Percentiles rank a stretch among this genome's conserved stretches.
Evolutionary conservation across 2,797 vertebrate species (phyloP).

Genomic region (Pempheris klunzingeri): DNA sequence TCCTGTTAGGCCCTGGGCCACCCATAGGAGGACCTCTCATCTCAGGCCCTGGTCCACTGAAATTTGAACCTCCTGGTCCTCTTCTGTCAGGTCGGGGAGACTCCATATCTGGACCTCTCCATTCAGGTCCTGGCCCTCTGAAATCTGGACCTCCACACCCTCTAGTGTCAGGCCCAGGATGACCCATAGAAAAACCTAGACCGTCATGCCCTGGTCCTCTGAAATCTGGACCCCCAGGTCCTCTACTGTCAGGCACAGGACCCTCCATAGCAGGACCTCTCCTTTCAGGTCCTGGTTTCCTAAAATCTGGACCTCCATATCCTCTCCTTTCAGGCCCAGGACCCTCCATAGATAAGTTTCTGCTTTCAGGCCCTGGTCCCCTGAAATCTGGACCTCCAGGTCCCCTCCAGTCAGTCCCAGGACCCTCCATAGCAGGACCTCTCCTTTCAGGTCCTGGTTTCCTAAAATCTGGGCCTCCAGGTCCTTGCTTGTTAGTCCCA

Average conservation of each 20-base stretch:
- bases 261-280: constrained; percentile 5
- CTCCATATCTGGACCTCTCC: constrained; percentile 16
- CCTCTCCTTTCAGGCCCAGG: not conserved
- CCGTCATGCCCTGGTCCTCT: constrained; percentile 32
- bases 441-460: constrained; percentile 12
- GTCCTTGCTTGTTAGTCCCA: constrained; percentile 20
- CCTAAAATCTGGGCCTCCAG: constrained; percentile 16
- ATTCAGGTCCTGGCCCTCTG: constrained; percentile 11
- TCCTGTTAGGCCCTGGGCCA: constrained; percentile 15
- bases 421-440: constrained; percentile 17
- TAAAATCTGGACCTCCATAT: constrained; percentile 17
- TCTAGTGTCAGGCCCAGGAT: constrained; percentile 15
- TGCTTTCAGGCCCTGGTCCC: not conserved
- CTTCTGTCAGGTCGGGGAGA: constrained; percentile 15
- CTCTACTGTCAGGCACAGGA: constrained; percentile 12
- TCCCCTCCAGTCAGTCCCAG: constrained; percentile 24
- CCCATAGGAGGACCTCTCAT: constrained; percentile 5
- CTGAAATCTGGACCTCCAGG: constrained; percentile 17
- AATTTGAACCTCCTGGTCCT: constrained; percentile 41
- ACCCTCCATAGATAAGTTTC: not conserved
- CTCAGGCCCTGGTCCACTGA: constrained; percentile 28
- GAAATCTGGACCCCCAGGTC: constrained; percentile 31
- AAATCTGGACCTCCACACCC: constrained; percentile 18
- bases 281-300: constrained; percentile 11
- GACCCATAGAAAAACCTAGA: constrained; percentile 19